phyloP scores from a whole-genome alignment of 2,888 invertebrate species.

The Oegoconia quadripuncta region DNA sequence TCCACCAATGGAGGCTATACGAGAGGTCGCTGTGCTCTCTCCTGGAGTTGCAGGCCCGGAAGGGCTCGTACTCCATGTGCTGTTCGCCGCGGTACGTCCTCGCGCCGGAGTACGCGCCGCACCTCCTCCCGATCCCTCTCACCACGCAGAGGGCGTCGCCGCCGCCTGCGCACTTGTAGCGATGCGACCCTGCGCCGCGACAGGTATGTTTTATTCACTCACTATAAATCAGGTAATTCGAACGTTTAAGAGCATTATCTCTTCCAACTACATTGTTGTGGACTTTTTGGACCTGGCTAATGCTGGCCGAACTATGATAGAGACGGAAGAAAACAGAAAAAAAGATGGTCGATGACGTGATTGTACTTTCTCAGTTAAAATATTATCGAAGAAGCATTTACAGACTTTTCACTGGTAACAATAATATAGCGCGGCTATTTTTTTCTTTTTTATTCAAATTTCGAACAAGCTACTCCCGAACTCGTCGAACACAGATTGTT shows the following conservation, averaged over 20 bases:
- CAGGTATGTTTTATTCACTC: not conserved
- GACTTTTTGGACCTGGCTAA: too few relatives aligned
- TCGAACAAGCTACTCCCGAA: too few relatives aligned
- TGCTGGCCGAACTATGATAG: not conserved
- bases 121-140: constrained; percentile 58
- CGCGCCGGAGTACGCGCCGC: constrained; percentile 61
- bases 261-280: too few relatives aligned
- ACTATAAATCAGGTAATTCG: too few relatives aligned
- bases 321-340: not conserved
- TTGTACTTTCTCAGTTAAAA: too few relatives aligned
- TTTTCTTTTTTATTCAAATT: too few relatives aligned
- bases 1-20: constrained; percentile 70
- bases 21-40: constrained; percentile 68
- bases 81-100: constrained; percentile 65
- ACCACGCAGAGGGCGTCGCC: constrained; percentile 60
- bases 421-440: too few relatives aligned
- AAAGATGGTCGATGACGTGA: too few relatives aligned
- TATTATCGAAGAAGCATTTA: too few relatives aligned
- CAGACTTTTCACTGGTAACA: too few relatives aligned
- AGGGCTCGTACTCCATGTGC: constrained; percentile 58
- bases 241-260: too few relatives aligned
- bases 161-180: constrained; percentile 75
- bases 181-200: constrained; percentile 56
- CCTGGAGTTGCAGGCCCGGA: constrained; percentile 63
- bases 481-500: too few relatives aligned